phyloP scores from a whole-genome alignment of 2,888 invertebrate species.

The Ornithoptera alexandrae region DNA sequence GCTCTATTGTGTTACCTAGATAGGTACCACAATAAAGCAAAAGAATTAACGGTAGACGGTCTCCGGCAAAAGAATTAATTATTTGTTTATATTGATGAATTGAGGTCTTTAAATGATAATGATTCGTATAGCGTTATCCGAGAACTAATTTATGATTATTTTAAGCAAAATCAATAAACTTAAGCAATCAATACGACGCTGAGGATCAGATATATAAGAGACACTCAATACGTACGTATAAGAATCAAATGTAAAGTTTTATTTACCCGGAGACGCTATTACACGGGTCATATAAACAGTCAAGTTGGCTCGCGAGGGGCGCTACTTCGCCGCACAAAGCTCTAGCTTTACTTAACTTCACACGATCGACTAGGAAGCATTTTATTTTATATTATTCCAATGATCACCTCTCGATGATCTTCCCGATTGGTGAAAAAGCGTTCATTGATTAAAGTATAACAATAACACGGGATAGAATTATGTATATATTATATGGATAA shows the following conservation, averaged over 20 bases:
- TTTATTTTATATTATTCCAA: neutral
- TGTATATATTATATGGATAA: neutral
- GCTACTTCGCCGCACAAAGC: slow-evolving; percentile 42
- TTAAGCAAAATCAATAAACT: neutral
- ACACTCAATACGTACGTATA: slow-evolving; percentile 41
- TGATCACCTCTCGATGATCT: neutral
- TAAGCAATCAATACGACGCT: slow-evolving; percentile 50
- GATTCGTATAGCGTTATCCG: too few species aligned
- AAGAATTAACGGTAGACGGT: too few species aligned
- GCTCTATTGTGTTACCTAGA: too few species aligned
- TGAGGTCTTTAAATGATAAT: too few species aligned
- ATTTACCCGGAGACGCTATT: slow-evolving; percentile 73
- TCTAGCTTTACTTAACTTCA: slow-evolving; percentile 40
- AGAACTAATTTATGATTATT: neutral
- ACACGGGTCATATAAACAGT: slow-evolving; percentile 76
- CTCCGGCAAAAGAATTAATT: too few species aligned
- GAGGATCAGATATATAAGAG: slow-evolving; percentile 41
- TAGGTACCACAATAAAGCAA: too few species aligned
- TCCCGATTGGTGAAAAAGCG: too few species aligned
- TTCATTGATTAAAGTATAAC: neutral
- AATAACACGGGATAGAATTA: neutral
- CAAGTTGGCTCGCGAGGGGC: slow-evolving; percentile 60
- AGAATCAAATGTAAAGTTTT: slow-evolving; percentile 68
- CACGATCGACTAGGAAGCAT: slow-evolving; percentile 46
- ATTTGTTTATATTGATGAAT: too few species aligned